phyloP scores from a whole-genome alignment of 2,888 invertebrate genomes.

The Dryocosmus kuriphilus region DNA sequence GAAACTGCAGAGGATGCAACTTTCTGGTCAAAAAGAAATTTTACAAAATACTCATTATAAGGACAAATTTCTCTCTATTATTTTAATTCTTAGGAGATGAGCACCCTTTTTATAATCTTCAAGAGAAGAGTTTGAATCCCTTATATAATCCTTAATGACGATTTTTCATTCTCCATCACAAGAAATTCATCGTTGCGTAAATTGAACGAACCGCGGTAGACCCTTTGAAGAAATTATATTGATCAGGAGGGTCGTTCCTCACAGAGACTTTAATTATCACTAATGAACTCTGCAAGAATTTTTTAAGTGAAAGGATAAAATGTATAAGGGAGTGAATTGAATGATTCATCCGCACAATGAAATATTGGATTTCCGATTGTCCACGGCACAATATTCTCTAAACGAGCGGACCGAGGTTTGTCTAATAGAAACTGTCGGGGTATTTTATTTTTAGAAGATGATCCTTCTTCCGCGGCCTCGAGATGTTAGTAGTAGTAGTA shows the following conservation, averaged over 20 bases:
- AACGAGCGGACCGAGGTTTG: slow-evolving; percentile 53
- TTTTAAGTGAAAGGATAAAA: slow-evolving; percentile 50
- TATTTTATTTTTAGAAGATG: slow-evolving; percentile 17
- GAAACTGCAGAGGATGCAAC: too few species aligned
- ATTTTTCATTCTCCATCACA: neutral
- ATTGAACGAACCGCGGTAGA: neutral
- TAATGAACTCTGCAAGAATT: slow-evolving; percentile 46
- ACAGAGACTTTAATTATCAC: slow-evolving; percentile 27
- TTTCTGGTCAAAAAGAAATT: too few species aligned
- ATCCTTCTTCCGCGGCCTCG: neutral
- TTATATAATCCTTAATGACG: neutral
- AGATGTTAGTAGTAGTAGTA: too few species aligned
- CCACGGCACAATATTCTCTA: slow-evolving; percentile 60
- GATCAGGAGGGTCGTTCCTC: slow-evolving; percentile 6
- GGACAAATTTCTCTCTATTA: neutral
- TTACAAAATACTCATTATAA: too few species aligned
- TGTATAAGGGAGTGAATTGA: slow-evolving; percentile 52
- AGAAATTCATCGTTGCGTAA: slow-evolving; percentile 18
- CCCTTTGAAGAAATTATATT: slow-evolving; percentile 31
- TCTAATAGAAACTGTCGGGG: slow-evolving; percentile 36
- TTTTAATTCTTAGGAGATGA: neutral
- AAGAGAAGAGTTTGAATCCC: neutral
- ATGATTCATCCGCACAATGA: slow-evolving; percentile 63
- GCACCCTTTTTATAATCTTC: neutral
- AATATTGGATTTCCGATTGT: slow-evolving; percentile 55